These are phyloP conservation scores for Bungarus multicinctus DNA, from an alignment of 2,113 vertebrate genomes.

Conservation along the genomic window DNA sequence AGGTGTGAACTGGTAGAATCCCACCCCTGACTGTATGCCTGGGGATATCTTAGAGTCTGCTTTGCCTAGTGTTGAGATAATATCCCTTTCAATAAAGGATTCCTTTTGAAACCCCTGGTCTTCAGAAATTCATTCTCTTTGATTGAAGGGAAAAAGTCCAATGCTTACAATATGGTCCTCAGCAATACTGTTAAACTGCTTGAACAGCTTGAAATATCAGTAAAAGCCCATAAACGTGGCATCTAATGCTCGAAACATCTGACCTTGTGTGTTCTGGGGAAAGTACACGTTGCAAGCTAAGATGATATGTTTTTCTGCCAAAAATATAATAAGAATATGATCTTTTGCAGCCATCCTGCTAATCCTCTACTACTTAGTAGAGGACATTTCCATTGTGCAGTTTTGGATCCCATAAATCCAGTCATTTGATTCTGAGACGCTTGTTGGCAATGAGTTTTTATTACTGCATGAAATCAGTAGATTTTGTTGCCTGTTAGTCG, in stretches of 20 bases:
- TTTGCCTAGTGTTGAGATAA: no score
- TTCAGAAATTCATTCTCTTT: no score
- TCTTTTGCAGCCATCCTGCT: constrained; percentile 11
- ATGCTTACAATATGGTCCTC: not conserved
- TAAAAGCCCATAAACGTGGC: not conserved
- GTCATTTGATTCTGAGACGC: constrained; percentile 10
- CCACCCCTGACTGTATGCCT: no score
- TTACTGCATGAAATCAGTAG: not conserved
- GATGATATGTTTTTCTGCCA: not conserved
- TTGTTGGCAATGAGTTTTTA: not conserved
- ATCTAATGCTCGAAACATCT: constrained; percentile 5
- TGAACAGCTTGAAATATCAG: not conserved
- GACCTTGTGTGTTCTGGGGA: not conserved
- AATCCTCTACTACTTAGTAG: not conserved
- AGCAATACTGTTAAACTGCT: not conserved
- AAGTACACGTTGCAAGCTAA: not conserved
- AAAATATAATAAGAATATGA: not conserved
- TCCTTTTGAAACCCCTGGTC: no score
- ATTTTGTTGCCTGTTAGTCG: not conserved
- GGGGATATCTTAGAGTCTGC: no score
- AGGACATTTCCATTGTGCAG: not conserved
- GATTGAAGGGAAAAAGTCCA: no score
- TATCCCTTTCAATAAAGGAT: no score
- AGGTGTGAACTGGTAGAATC: no score
- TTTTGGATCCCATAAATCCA: constrained; percentile 4